phyloP scores from a whole-genome alignment of 2,113 vertebrate genomes.

The Petaurus breviceps region DNA sequence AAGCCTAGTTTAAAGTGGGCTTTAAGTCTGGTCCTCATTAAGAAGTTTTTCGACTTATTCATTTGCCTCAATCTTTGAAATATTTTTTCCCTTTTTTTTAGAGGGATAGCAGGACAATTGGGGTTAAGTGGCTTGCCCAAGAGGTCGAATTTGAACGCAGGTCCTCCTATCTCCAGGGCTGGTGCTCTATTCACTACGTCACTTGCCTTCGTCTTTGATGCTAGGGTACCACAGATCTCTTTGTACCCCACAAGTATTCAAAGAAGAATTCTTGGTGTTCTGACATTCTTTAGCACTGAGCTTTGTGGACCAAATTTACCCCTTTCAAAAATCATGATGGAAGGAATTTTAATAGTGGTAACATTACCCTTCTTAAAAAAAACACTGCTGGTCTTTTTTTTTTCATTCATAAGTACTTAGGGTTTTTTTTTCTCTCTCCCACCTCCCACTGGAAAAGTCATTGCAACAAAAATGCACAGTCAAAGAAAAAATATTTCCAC shows the following conservation, averaged over 20 bases:
- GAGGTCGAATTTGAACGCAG: too few relatives aligned
- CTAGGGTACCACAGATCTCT: not conserved
- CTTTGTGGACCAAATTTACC: not conserved
- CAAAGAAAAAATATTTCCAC: not conserved
- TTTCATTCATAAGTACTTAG: not conserved
- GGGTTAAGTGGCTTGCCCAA: too few relatives aligned
- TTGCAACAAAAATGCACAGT: not conserved
- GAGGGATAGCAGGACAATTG: too few relatives aligned
- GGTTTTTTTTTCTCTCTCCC: not conserved
- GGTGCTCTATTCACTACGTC: not conserved
- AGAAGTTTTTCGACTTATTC: not conserved
- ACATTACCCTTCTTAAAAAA: not conserved
- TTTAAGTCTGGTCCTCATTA: not conserved
- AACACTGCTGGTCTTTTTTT: not conserved
- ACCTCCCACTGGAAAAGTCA: not conserved
- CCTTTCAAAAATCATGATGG: not conserved
- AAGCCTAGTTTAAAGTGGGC: not conserved
- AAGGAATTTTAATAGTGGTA: not conserved
- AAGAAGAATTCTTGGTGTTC: not conserved
- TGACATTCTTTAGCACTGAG: not conserved
- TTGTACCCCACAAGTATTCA: not conserved
- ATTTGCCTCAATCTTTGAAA: too few relatives aligned
- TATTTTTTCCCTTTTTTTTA: too few relatives aligned
- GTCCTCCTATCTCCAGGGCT: too few relatives aligned
- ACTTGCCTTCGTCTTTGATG: not conserved